Conservation (phyloP, 2,797 vertebrate genomes). For the Peromyscus nudipes region DNA sequence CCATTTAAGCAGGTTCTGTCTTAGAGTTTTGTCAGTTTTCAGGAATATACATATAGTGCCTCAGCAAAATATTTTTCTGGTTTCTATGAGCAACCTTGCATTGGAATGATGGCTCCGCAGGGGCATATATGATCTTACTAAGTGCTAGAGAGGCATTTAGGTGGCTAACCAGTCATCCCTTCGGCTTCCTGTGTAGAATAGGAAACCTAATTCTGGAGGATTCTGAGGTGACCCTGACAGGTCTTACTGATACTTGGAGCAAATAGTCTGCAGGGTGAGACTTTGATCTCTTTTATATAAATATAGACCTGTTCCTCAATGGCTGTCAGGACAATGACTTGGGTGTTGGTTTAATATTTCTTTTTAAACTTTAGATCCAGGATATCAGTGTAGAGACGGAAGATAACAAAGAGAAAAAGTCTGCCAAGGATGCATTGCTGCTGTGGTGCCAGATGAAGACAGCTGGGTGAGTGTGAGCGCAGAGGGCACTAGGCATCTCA, state of each 20-base stretch:
- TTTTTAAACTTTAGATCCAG: conserved; percentile 92
- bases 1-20: background rate
- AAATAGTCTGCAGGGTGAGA: background rate
- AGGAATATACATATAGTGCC: background rate
- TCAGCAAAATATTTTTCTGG: background rate
- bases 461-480: conserved; percentile 92
- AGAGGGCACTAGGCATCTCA: conserved; percentile 57
- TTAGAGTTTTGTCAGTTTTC: background rate
- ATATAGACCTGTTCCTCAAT: background rate
- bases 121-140: background rate
- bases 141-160: background rate
- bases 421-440: conserved; percentile 97
- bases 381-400: conserved; percentile 98
- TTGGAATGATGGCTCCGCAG: background rate
- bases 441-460: conserved; percentile 99
- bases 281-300: background rate
- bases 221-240: background rate
- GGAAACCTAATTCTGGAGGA: background rate
- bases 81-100: background rate
- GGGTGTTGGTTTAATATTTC: background rate
- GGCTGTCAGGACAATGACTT: background rate
- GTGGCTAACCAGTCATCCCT: background rate
- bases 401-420: conserved; percentile 98
- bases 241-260: background rate
- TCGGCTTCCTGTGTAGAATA: background rate